These are phyloP conservation scores for Hemicentrotus pulcherrimus DNA, from an alignment of 35 echinoderm and acorn worm genomes.

Conservation along the genomic window DNA sequence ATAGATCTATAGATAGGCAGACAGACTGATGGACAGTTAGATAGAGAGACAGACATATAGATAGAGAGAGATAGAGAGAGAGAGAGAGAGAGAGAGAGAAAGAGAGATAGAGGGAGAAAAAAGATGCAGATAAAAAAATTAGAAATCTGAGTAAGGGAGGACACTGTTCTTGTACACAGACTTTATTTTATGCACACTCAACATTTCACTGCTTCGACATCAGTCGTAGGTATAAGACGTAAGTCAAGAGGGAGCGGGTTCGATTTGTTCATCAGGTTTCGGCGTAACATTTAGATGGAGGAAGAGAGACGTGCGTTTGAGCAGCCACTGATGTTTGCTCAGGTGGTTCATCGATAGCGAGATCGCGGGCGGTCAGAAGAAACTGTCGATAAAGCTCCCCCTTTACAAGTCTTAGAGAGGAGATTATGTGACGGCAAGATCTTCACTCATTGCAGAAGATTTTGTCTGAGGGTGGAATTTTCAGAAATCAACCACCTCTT, in stretches of 20 bases:
- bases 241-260: background rate
- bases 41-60: too few species aligned
- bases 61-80: too few species aligned
- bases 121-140: background rate
- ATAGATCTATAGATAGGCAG: too few species aligned
- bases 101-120: background rate
- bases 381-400: background rate
- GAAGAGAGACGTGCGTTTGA: background rate
- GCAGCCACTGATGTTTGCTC: background rate
- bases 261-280: background rate
- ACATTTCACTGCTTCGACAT: background rate
- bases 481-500: too few species aligned
- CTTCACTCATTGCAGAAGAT: too few species aligned
- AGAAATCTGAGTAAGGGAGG: background rate
- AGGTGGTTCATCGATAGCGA: background rate
- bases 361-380: background rate
- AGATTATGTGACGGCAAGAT: background rate
- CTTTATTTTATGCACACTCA: background rate
- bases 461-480: too few species aligned
- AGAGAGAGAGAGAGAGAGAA: background rate
- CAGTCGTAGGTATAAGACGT: background rate
- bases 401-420: background rate
- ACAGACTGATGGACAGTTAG: too few species aligned
- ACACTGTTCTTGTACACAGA: too few species aligned
- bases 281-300: background rate